Evolutionary conservation across 2,888 invertebrate species (phyloP), one percentile per base, ranked within the genome.

Genomic region (Argynnis bischoffii): DNA sequence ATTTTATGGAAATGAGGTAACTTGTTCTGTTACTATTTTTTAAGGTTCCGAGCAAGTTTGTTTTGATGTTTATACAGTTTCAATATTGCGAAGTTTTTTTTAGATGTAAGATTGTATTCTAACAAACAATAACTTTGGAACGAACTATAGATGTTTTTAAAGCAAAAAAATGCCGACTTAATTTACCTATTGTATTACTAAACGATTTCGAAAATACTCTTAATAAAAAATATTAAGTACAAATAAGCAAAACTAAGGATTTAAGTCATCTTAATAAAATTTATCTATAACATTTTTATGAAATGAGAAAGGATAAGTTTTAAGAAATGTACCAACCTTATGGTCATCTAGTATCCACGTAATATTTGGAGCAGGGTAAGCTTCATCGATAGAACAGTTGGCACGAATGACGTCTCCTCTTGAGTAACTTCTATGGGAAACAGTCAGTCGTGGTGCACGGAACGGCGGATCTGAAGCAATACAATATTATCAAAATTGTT

Each of bases 301-400:
- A 31, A 31, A 18, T 18, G 1, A 18, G 16, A 53, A 11, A 2
- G 11, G 21, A 18, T 21, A 21, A 2, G 2, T 35, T 3, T 35
- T 35, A n/a, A 26, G 26, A 41, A 8, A 31, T 16, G 1, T 8
- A 35, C 53, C 75, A 77, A 92, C 93, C 86, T 91, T 92, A 63
- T 87, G 86, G 1, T 93, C 94, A 74, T 94, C 94, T 64, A 95
- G 84, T 69, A 93, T 94, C 93, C 94, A 94, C 1, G 94, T 94
- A 72, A 95, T 92, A 78, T 95, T 94, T 2, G 94, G 92, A 0
- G 94, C 93, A 0, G 94, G 94, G 68, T 93, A 94, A 0, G 94
- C 92, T 46, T 93, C 93, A 68, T 94, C 94, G 0, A 94, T 93
- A 2, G 93, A 89, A 76, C 94, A 95, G 83, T 94, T 94, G 51